phyloP scores from a whole-genome alignment of 2,113 vertebrate genomes.

The Apodemus speciosus region DNA sequence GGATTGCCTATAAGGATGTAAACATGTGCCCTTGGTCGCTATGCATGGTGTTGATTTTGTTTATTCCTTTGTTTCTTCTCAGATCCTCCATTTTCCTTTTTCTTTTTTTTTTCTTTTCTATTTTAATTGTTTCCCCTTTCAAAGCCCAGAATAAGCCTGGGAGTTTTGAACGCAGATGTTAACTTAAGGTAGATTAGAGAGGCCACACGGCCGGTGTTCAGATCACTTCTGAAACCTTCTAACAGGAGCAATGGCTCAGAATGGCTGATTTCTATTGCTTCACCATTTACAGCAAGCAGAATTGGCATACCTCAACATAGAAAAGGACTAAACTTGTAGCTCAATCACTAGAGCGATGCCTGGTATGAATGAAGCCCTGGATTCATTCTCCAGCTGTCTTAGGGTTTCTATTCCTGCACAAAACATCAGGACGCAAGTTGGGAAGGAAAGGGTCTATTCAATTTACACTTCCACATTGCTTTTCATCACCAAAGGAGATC shows the following conservation, averaged over 20 bases:
- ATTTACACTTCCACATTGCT: too few species aligned
- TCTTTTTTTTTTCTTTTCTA: background rate
- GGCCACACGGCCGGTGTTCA: background rate
- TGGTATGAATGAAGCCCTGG: background rate
- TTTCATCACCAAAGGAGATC: too few species aligned
- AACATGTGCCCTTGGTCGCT: constrained; percentile 38
- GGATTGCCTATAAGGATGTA: constrained; percentile 13
- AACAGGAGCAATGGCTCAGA: constrained; percentile 12
- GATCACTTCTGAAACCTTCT: constrained; percentile 16
- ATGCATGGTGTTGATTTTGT: background rate
- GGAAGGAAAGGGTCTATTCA: too few species aligned
- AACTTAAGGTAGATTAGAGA: constrained; percentile 52
- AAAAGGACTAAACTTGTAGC: background rate
- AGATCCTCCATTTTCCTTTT: background rate
- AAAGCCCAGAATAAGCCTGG: constrained; percentile 53
- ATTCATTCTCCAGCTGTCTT: too few species aligned
- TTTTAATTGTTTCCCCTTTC: background rate
- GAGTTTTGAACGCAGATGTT: constrained; percentile 41
- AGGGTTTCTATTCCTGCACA: too few species aligned
- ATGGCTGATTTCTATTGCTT: background rate
- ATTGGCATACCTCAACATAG: background rate
- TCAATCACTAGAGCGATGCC: background rate
- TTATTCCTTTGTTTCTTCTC: background rate
- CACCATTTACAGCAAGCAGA: constrained; percentile 3
- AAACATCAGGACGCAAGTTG: too few species aligned